Base-by-base conservation (phyloP, 2,113 vertebrate species). In the Eubucco bourcierii region DNA sequence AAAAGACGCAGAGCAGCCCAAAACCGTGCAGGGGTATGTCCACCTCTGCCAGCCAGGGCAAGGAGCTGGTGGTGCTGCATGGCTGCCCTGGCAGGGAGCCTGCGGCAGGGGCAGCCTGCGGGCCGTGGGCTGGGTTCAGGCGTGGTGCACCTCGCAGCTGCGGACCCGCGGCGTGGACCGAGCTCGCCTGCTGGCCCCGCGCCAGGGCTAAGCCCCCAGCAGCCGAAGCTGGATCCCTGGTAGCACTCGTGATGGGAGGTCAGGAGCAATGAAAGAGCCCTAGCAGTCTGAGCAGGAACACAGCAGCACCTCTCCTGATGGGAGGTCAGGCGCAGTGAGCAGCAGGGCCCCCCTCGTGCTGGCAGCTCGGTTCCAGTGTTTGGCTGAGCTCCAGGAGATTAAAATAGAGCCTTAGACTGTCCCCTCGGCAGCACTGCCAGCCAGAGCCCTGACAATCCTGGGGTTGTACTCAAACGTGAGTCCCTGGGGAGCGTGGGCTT, bases 341-440 rank as follows among this genome's bases (percentile, higher is more conserved):
- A 31, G 93, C 87, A 94, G 96, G 95, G 96, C 93, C 94, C 94
- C 93, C 92, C 93, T 95, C 5, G 70, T 85, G 95, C 95, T 93
- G 94, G 94, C 96, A 96, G 95, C 95, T 95, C 90, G 73, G 19
- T 95, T 96, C 87, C 93, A 94, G 84, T 46, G 64, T 80, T 97
- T 96, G 96, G 95, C 94, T 3, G 70, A 66, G 37, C 65, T 93
- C 96, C 96, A 97, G 94, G 80, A 95, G 93, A 95, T 96, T 95
- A 95, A 97, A 97, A 97, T 96, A 95, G 94, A 95, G 94, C 92
- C 95, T 97, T 95, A 97, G 95, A 95, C 91, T 95, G 94, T 97
- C 95, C 95, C 94, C 94, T 95, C 90, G 6, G 90, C 95, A 95
- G 88, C 79, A 75, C 82, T 81, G 93, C 87, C 87, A 93, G 96